Evolutionary conservation across 2,113 vertebrate genomes (phyloP).

Genomic region (Tylochromis polylepis): DNA sequence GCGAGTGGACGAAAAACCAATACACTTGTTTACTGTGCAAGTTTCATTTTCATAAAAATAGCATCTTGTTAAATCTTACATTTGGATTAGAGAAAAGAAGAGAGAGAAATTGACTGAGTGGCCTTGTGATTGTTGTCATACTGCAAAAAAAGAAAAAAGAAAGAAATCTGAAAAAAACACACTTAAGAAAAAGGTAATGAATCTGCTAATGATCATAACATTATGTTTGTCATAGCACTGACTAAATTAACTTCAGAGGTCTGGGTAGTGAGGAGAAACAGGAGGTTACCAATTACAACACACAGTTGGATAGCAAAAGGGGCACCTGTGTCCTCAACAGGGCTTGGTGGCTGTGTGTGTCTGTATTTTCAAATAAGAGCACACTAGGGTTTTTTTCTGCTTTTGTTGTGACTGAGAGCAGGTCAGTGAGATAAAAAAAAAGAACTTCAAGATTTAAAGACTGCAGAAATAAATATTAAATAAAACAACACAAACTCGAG

Average conservation of each 20-base stretch:
- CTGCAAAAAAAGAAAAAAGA: neutral
- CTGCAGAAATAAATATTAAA: neutral
- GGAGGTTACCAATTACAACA: slow-evolving; percentile 22
- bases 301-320: slow-evolving; percentile 20
- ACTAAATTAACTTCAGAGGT: slow-evolving; percentile 20
- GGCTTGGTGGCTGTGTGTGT: neutral
- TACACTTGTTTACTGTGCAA: neutral
- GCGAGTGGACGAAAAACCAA: neutral
- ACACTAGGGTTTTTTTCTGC: neutral
- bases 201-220: neutral
- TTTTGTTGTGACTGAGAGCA: neutral
- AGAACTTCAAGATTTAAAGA: neutral
- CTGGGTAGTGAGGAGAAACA: slow-evolving; percentile 28
- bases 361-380: neutral
- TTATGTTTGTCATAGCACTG: neutral
- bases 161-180: neutral
- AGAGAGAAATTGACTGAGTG: neutral
- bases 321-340: slow-evolving; percentile 29
- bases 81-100: neutral
- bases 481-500: neutral
- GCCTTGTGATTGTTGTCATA: neutral
- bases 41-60: neutral
- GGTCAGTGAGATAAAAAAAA: neutral
- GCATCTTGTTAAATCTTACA: neutral
- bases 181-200: neutral